phyloP scores from a whole-genome alignment of 1,140 invertebrate species.

The Zaprionus vittiger region DNA sequence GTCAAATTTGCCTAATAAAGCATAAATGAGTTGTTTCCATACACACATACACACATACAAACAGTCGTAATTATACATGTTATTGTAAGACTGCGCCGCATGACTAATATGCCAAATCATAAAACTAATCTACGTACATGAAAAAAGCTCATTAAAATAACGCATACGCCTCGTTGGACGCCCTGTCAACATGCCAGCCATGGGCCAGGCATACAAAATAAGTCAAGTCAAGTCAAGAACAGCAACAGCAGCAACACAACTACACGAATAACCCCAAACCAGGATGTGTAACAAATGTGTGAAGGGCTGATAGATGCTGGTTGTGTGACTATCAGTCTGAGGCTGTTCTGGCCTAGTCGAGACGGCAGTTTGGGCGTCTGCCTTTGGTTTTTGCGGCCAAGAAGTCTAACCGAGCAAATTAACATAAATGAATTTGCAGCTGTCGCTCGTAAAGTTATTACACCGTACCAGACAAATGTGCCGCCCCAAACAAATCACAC shows the following conservation, averaged over 20 bases:
- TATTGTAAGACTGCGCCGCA: constrained; percentile 25
- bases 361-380: neutral
- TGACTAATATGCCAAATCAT: constrained; percentile 77
- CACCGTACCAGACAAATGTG: constrained; percentile 66
- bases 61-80: constrained; percentile 58
- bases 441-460: constrained; percentile 65
- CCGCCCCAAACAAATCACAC: constrained; percentile 60
- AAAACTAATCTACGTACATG: constrained; percentile 76
- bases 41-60: neutral
- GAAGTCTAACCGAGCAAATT: constrained; percentile 75
- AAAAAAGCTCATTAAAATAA: constrained; percentile 79
- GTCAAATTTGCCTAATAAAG: constrained; percentile 36
- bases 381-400: constrained; percentile 67
- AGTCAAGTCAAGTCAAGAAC: constrained; percentile 25
- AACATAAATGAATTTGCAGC: constrained; percentile 83
- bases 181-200: constrained; percentile 58
- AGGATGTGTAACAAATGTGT: constrained; percentile 37
- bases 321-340: neutral
- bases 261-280: neutral
- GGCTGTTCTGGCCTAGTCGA: neutral
- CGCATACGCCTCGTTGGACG: constrained; percentile 69
- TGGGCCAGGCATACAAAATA: constrained; percentile 51
- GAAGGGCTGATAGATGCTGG: constrained; percentile 60
- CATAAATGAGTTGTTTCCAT: constrained; percentile 17
- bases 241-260: constrained; percentile 1